These are phyloP conservation scores for Volucella zonaria DNA, from an alignment of 2,888 invertebrate species.

Conservation along the genomic window DNA sequence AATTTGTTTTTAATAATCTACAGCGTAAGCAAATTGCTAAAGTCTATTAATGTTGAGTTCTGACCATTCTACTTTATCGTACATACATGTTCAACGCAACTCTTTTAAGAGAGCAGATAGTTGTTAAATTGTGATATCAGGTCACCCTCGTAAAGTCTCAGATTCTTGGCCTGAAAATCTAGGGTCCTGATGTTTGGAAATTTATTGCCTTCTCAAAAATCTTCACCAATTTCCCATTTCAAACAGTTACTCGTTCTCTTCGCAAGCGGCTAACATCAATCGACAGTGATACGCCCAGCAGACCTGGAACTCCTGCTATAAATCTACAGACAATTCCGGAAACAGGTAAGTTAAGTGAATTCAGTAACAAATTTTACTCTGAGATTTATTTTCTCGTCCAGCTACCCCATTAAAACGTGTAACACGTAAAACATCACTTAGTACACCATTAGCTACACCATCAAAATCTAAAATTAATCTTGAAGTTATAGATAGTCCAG, in stretches of 20 bases:
- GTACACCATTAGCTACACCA: constrained; percentile 64
- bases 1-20: no score
- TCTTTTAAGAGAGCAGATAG: no score
- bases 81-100: no score
- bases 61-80: no score
- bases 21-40: no score
- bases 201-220: no score
- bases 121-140: no score
- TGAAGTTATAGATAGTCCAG: constrained; percentile 72
- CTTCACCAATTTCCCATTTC: background rate
- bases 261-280: constrained; percentile 76
- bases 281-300: constrained; percentile 74
- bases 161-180: no score
- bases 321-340: constrained; percentile 56
- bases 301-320: constrained; percentile 75
- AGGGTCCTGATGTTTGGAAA: no score
- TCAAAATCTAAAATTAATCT: constrained; percentile 65
- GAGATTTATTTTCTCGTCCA: constrained; percentile 21
- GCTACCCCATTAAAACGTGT: constrained; percentile 75
- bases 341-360: constrained; percentile 64
- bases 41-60: no score
- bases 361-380: background rate
- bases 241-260: constrained; percentile 77
- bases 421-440: constrained; percentile 76
- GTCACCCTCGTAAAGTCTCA: no score